Base-by-base conservation (phyloP, 1,140 invertebrate genomes). In the Colletes latitarsis region DNA sequence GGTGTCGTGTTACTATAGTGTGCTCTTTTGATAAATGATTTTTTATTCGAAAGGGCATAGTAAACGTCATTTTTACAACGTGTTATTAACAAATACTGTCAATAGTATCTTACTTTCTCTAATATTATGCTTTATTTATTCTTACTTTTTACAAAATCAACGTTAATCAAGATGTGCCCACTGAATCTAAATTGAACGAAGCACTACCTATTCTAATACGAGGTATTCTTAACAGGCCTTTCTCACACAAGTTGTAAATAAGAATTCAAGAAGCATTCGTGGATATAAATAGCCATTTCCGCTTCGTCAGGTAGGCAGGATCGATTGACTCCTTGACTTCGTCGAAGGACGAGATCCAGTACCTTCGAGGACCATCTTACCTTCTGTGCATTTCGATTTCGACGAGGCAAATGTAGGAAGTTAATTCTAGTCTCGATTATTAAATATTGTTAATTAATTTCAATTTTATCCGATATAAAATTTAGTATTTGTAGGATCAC, bases 211-310 rank as follows among this genome's bases (percentile, higher is more conserved):
- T 41, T 17, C 19, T 15, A 10, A 55, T n/a, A 0, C 21, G 17
- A 52, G 15, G 21, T 49, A 67, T 55, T 63, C 39, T 4, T 30
- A 9, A 14, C 19, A n/a, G 30, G 41, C 53, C 14, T 53, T 62
- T 62, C 46, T 52, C 12, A 17, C 5, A 41, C 21, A 9, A 46
- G 1, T n/a, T 46, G 64, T 60, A 64, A 49, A 76, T 80, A 82
- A 68, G 67, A 86, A 86, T 86, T 82, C 84, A 84, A 84, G 79
- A 86, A 69, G 82, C 77, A 80, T 80, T 74, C 82, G 52, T 43
- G 62, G 49, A 30, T 76, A 74, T 83, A 83, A 80, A 85, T 85
- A 85, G 72, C 78, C 67, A 60, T 84, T 86, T 86, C 84, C 84
- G 82, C 69, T 77, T 75, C 55, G 81, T 63, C 82, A 84, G 82